Base-by-base conservation (phyloP, 2,113 vertebrate genomes). In the Anolis carolinensis region DNA sequence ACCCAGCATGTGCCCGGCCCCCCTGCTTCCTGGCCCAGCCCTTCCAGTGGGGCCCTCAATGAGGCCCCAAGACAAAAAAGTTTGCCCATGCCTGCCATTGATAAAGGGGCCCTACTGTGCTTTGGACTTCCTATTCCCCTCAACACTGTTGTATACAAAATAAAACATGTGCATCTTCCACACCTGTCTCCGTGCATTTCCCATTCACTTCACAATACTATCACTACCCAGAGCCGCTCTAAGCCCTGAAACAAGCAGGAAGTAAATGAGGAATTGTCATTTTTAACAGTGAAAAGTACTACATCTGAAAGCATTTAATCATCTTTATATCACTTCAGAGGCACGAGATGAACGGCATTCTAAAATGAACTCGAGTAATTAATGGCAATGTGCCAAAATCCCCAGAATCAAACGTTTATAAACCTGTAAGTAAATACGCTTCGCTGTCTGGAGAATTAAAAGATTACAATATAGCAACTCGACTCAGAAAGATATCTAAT, bases 391-490 rank as follows among this genome's bases (percentile, higher is more conserved):
- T 73, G 83, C 16, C 6, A 81, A n/a, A 72, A 79, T 32, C 62
- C 9, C 20, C 81, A 88, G 23, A 87, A 82, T 27, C 2, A 88
- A 88, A 90, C 81, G 81, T 87, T 91, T 90, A 87, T 82, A 36
- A 30, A 65, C 82, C 13, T 52, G 30, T 72, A 88, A 86, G 23
- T 63, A 7, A 77, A 82, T 86, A 36, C 70, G 88, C 82, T 74
- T 9, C 5, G 10, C 86, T 82, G 80, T 32, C 36, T 90, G 71
- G 63, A 94, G 86, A 88, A 88, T 87, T 88, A 89, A 86, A 74
- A 59, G 67, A 55, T 77, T 44, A 84, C 44, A 89, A 88, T 79
- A 89, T 1, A 14, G 34, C 82, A 86, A 82, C 86, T 70, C 75
- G 59, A 77, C 76, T 91, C 21, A 71, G 86, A 73, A 23, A 7